Base-by-base conservation (phyloP, 2,113 vertebrate genomes). In the Chaetura pelagica region DNA sequence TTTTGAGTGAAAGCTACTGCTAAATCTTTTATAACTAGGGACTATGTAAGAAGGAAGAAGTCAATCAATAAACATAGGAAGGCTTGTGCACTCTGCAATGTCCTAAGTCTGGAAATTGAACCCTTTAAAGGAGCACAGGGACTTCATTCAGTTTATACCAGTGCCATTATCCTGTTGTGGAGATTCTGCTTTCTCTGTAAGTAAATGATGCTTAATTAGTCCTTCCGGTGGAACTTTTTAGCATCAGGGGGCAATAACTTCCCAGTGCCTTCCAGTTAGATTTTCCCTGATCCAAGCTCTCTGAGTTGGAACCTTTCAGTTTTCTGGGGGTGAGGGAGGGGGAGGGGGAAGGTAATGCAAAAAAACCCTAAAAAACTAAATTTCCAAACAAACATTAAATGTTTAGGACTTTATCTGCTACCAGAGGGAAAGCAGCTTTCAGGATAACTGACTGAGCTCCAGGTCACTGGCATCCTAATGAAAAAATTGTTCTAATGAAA, bases 391-490 rank as follows among this genome's bases (percentile, higher is more conserved):
- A 63, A 67, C 26, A 84, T 55, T 27, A 59, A 62, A 21, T 48
- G 6, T 81, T 90, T 55, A 32, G 48, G 52, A 34, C 13, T 86
- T 84, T 51, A 48, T 84, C 77, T 84, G 49, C 52, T 89, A 68
- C 15, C 51, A 81, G 68, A 93, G 64, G 58, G 58, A 89, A 66
- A 55, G 49, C 42, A 90, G 59, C 42, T 84, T 93, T 74, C 58
- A 57, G 59, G 22, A 81, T 78, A 84, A 61, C 61, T 92, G 80
- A 44, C 29, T 63, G 57, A 89, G 61, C 76, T 90, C 44, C 21
- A 44, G 93, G 72, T 87, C 86, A 78, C 26, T 81, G 93, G 83
- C 89, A 93, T 92, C 61, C 34, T 74, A 73, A 54, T 74, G 64
- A 81, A 95, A 90, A 92, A 73, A 74, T 9, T 86, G 59, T 48